These are phyloP conservation scores for Ophraella communa DNA, from an alignment of 2,888 invertebrate species.

Conservation along the genomic window DNA sequence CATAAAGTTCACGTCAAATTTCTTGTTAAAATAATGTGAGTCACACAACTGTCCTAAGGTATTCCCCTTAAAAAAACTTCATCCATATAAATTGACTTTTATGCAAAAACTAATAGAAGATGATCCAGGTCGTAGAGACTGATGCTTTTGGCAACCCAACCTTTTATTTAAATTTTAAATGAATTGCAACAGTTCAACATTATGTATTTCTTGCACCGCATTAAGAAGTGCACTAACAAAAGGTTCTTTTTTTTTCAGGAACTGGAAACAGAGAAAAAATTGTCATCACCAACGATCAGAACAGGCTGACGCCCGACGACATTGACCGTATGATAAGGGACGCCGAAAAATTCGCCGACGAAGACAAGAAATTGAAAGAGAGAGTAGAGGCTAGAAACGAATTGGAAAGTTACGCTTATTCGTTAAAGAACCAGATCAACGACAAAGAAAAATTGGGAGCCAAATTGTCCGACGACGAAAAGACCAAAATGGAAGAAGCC, in stretches of 20 bases:
- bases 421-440: conserved; percentile 93
- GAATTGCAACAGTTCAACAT: too few relatives aligned
- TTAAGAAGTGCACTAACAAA: neutral
- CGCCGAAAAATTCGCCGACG: conserved; percentile 98
- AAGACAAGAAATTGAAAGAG: conserved; percentile 96
- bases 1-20: too few relatives aligned
- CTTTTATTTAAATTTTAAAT: too few relatives aligned
- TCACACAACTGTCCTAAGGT: too few relatives aligned
- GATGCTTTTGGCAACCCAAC: too few relatives aligned
- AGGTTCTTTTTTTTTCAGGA: conserved; percentile 54
- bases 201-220: neutral
- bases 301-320: conserved; percentile 93
- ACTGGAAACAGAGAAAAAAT: conserved; percentile 99
- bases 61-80: too few relatives aligned
- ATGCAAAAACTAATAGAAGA: too few relatives aligned
- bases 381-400: conserved; percentile 96
- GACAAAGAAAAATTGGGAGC: conserved; percentile 81
- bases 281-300: conserved; percentile 98
- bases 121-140: too few relatives aligned
- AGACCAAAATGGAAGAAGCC: conserved; percentile 93
- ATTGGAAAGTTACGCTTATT: conserved; percentile 96
- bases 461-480: conserved; percentile 88
- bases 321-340: conserved; percentile 99
- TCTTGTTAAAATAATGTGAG: too few relatives aligned
- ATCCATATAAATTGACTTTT: too few relatives aligned